Conservation (phyloP, 2,797 vertebrate genomes). For the Phrynocephalus vlangalii region DNA sequence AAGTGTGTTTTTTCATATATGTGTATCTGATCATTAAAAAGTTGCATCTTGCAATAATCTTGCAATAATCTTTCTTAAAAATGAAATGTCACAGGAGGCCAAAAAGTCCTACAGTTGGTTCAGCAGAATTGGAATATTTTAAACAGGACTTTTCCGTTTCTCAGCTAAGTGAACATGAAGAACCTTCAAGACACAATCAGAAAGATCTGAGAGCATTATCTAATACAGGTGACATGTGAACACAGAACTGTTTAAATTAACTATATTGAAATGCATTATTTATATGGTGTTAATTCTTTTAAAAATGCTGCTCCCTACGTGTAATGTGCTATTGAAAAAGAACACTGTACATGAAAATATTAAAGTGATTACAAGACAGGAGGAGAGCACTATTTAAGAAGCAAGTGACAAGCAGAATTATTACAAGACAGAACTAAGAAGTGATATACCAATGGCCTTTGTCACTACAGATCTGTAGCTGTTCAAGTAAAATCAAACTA, state of each 20-base stretch:
- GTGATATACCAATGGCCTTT: constrained; percentile 60
- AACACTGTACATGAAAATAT: constrained; percentile 27
- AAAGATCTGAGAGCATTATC: neutral
- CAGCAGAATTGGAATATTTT: constrained; percentile 17
- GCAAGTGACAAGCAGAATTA: constrained; percentile 63
- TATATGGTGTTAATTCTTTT: constrained; percentile 10
- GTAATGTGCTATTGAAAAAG: constrained; percentile 13
- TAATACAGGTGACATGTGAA: constrained; percentile 11
- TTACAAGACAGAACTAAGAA: constrained; percentile 44
- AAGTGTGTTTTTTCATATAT: neutral
- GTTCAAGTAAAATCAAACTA: constrained; percentile 67
- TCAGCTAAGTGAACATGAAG: neutral
- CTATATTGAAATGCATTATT: constrained; percentile 25
- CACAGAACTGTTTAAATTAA: neutral
- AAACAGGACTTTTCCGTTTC: neutral
- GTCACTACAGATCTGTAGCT: constrained; percentile 56
- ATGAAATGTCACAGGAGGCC: neutral
- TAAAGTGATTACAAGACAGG: constrained; percentile 40
- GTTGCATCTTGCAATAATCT: neutral
- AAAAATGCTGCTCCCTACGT: neutral
- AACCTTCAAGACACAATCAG: neutral
- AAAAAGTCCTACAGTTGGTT: neutral
- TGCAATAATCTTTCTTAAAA: neutral
- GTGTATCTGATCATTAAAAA: neutral
- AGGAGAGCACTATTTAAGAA: constrained; percentile 35